Conservation (phyloP, 2,113 vertebrate species). For the Stegastes partitus region DNA sequence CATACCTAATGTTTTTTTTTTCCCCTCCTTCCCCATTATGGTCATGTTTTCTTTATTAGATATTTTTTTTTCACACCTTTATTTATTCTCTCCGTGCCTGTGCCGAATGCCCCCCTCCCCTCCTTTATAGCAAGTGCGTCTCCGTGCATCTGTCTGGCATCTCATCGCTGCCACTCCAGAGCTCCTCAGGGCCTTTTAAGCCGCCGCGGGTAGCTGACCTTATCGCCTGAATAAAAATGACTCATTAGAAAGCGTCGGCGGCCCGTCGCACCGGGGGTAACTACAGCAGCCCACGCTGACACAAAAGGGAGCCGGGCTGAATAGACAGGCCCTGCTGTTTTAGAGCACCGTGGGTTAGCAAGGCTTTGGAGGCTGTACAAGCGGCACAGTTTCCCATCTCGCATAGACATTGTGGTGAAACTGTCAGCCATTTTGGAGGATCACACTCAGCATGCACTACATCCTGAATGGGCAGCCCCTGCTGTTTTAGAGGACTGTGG, state of each 20-base stretch:
- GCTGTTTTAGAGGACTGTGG: conserved; percentile 73
- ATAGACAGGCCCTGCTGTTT: conserved; percentile 77
- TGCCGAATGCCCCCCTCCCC: conserved; percentile 33
- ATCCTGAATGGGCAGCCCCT: conserved; percentile 73
- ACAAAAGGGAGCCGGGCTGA: conserved; percentile 76
- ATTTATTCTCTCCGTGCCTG: conserved; percentile 24
- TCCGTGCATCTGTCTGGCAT: conserved; percentile 68
- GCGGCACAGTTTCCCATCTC: conserved; percentile 63
- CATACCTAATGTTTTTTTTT: conserved; percentile 6
- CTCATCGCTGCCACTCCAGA: conserved; percentile 69
- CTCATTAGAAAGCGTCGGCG: conserved; percentile 75
- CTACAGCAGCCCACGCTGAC: conserved; percentile 70
- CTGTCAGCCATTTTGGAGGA: conserved; percentile 82
- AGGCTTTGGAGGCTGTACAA: conserved; percentile 60
- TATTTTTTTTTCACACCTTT: conserved; percentile 38
- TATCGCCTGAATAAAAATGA: conserved; percentile 83
- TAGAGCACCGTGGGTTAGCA: conserved; percentile 68
- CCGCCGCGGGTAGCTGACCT: conserved; percentile 80
- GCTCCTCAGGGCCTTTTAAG: conserved; percentile 80
- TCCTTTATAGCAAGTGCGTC: conserved; percentile 30
- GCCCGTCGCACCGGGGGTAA: conserved; percentile 73
- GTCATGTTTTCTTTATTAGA: conserved; percentile 27
- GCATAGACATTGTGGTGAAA: conserved; percentile 63
- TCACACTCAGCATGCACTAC: conserved; percentile 70
- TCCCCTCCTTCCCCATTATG: not conserved